A percentile compares a stretch with the other conserved stretches of the same genome.
These are phyloP conservation scores for Callimorpha dominula DNA, from an alignment of 2,888 invertebrate species.

Conservation along the genomic window DNA sequence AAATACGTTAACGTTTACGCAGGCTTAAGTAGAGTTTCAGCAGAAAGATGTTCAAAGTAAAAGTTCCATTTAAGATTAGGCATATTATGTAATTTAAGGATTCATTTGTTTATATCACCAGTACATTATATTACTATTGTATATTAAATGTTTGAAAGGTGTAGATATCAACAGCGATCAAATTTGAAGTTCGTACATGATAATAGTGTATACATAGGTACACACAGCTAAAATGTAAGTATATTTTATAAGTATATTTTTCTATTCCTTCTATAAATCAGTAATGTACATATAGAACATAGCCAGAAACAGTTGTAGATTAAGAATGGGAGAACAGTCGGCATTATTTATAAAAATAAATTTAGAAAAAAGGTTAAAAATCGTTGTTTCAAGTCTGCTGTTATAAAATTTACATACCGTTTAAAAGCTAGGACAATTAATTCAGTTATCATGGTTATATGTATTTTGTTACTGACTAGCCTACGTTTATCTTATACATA, in stretches of 20 bases:
- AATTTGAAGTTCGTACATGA: constrained; percentile 7
- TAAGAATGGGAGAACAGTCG: constrained; percentile 3
- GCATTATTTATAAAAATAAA: no score
- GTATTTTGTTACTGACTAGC: not conserved
- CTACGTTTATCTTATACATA: not conserved
- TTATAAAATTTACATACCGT: not conserved
- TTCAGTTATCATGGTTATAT: not conserved
- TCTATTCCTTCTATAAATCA: not conserved
- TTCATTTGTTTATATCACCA: constrained; percentile 35
- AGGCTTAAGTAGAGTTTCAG: not conserved
- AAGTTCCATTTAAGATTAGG: constrained; percentile 23
- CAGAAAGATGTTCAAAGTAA: constrained; percentile 14
- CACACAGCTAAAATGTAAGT: not conserved
- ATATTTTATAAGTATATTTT: not conserved
- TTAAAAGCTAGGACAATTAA: not conserved
- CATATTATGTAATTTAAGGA: constrained; percentile 39
- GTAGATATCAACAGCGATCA: constrained; percentile 20
- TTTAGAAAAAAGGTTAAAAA: no score
- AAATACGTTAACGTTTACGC: no score
- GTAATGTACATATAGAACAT: constrained; percentile 16
- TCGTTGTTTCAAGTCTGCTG: not conserved
- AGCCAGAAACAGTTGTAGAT: constrained; percentile 21
- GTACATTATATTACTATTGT: constrained; percentile 37
- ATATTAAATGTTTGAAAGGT: constrained; percentile 16
- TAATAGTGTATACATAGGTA: not conserved